A percentile compares a stretch with the other conserved stretches of the same genome.
These are phyloP conservation scores for Drosophila sp. DNA, from an alignment of 1,140 invertebrate genomes.

Conservation along the genomic window DNA sequence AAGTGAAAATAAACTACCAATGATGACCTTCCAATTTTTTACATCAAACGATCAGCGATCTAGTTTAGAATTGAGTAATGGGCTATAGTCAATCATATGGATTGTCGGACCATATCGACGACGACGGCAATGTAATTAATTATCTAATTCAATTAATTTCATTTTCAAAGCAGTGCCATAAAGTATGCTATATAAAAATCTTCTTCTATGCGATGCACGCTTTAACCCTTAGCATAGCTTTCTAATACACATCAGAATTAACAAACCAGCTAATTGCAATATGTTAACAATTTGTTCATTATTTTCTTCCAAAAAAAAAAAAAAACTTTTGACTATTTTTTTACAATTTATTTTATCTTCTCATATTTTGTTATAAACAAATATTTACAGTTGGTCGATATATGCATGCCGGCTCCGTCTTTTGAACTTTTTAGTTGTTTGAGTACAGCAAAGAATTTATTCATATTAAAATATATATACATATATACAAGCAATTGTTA, in stretches of 20 bases:
- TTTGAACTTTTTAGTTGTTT: constrained; percentile 81
- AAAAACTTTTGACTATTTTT: constrained; percentile 33
- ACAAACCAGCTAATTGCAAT: constrained; percentile 1
- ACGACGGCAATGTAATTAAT: constrained; percentile 6
- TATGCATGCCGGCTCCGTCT: constrained; percentile 84
- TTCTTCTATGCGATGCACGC: constrained; percentile 73
- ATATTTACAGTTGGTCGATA: constrained; percentile 84
- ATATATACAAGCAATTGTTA: constrained; percentile 4
- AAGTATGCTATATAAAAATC: constrained; percentile 81
- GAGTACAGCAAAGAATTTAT: constrained; percentile 57
- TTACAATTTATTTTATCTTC: constrained; percentile 65
- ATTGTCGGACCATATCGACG: not conserved
- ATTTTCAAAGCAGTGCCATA: constrained; percentile 55
- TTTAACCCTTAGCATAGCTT: constrained; percentile 70
- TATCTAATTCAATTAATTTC: not conserved
- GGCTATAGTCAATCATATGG: not conserved
- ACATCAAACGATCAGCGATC: too few species aligned
- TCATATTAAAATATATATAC: constrained; percentile 23
- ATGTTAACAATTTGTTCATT: constrained; percentile 36
- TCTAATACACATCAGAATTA: constrained; percentile 5
- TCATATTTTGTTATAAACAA: constrained; percentile 63
- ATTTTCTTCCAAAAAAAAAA: constrained; percentile 8
- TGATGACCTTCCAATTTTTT: too few species aligned
- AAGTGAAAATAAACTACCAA: too few species aligned
- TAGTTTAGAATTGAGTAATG: constrained; percentile 12